Conservation (phyloP, 2,797 vertebrate species). For the Anniella stebbinsi region DNA sequence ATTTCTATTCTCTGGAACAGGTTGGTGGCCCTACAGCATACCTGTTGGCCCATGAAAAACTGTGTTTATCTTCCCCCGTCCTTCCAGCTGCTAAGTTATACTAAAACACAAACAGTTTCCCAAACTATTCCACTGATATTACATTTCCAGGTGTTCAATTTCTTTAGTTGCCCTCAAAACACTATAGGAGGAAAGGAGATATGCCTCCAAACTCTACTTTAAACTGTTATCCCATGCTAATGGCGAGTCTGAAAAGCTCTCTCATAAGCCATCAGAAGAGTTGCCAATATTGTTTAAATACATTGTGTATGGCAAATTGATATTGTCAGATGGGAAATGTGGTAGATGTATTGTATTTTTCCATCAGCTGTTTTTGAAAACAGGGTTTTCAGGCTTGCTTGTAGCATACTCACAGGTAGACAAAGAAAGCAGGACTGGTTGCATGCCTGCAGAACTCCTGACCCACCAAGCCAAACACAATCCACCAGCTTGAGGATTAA, state of each 20-base stretch:
- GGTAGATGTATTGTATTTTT: not conserved
- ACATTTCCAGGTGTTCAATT: fast-evolving
- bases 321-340: not conserved
- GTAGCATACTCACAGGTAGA: not conserved
- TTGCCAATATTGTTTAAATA: conserved; percentile 43
- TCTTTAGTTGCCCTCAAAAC: not conserved
- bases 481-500: not conserved
- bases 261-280: fast-evolving
- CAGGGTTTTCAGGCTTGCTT: conserved; percentile 1
- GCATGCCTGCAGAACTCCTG: too few relatives aligned
- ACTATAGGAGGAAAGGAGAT: fast-evolving
- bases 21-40: not conserved
- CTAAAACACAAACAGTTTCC: not conserved
- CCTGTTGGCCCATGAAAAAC: not conserved
- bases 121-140: not conserved
- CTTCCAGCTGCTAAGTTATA: not conserved
- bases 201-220: not conserved
- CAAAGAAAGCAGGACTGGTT: not conserved
- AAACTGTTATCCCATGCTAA: not conserved
- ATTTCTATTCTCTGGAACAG: not conserved
- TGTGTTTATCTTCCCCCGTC: not conserved
- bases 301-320: conserved; percentile 29
- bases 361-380: not conserved
- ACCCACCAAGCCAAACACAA: too few relatives aligned
- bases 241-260: conserved; percentile 27